Percentiles rank a stretch among this genome's conserved stretches.
Evolutionary conservation across 2,888 invertebrate genomes (phyloP).

Genomic region (Ernsta delagoae): DNA sequence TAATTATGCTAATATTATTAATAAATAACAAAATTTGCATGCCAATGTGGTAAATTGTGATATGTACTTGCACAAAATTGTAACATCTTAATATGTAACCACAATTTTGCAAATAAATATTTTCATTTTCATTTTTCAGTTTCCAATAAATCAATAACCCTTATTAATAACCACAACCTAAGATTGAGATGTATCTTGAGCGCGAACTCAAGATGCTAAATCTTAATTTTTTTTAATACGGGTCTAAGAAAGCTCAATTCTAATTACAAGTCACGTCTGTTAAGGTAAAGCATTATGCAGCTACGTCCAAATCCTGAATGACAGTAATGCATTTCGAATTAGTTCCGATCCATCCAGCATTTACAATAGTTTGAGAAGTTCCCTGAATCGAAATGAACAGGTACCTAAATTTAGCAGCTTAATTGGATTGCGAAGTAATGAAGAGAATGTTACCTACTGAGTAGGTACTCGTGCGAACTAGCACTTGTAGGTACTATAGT

Average conservation of each 20-base stretch:
- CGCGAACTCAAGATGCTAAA: no score
- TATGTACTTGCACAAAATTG: no score
- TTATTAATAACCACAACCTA: no score
- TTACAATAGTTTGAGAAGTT: constrained; percentile 20
- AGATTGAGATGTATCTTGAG: no score
- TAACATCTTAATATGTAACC: no score
- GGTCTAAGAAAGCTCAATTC: neutral
- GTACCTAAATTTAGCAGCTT: neutral
- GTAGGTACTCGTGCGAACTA: neutral
- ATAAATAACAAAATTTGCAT: no score
- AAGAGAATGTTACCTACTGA: neutral
- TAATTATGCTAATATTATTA: no score
- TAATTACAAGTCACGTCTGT: constrained; percentile 15
- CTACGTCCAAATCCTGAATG: constrained; percentile 7
- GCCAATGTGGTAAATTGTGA: no score
- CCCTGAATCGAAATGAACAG: constrained; percentile 9
- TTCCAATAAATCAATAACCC: no score
- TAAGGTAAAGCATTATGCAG: neutral
- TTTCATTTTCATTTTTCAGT: no score
- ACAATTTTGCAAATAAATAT: no score
- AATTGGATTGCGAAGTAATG: neutral
- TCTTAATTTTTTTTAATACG: no score
- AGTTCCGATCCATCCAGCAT: neutral
- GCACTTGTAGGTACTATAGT: neutral
- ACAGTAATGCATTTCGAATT: constrained; percentile 31